These are phyloP conservation scores for Oreochromis spilurus DNA, from an alignment of 2,113 vertebrate species.

Conservation along the genomic window DNA sequence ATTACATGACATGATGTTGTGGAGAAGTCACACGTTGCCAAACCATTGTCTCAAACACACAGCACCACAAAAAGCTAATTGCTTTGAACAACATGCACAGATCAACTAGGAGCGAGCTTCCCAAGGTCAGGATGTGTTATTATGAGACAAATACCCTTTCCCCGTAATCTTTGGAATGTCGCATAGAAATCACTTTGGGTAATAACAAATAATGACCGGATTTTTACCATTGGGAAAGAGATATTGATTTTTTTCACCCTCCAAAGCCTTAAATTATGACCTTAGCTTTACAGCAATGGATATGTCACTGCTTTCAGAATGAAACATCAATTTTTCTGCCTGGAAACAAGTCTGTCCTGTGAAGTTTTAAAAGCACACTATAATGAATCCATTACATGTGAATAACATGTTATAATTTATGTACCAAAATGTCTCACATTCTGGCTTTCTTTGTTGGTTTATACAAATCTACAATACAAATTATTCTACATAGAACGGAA, in stretches of 20 bases:
- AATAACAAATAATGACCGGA: constrained; percentile 67
- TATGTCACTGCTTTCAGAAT: constrained; percentile 25
- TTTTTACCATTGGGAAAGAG: constrained; percentile 43
- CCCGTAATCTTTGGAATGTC: constrained; percentile 44
- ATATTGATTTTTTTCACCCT: constrained; percentile 54
- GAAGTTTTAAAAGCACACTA: neutral
- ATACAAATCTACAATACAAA: neutral
- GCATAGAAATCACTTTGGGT: constrained; percentile 55
- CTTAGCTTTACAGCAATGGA: constrained; percentile 46
- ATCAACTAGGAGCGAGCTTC: neutral
- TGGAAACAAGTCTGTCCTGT: neutral
- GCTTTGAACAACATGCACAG: neutral
- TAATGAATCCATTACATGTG: neutral
- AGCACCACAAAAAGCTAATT: constrained; percentile 6
- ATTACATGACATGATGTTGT: constrained; percentile 40
- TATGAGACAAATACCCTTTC: constrained; percentile 53
- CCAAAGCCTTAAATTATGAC: constrained; percentile 51
- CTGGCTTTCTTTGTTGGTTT: neutral
- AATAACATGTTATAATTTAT: neutral
- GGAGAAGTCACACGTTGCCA: neutral
- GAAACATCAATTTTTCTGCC: constrained; percentile 30
- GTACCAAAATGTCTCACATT: neutral
- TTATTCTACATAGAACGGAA: neutral
- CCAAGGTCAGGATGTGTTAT: constrained; percentile 48
- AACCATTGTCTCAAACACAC: constrained; percentile 18